Percentiles rank a stretch among this genome's conserved stretches.
Conservation (phyloP, 64 coral and sea anemone genomes). For the Porites lutea region DNA sequence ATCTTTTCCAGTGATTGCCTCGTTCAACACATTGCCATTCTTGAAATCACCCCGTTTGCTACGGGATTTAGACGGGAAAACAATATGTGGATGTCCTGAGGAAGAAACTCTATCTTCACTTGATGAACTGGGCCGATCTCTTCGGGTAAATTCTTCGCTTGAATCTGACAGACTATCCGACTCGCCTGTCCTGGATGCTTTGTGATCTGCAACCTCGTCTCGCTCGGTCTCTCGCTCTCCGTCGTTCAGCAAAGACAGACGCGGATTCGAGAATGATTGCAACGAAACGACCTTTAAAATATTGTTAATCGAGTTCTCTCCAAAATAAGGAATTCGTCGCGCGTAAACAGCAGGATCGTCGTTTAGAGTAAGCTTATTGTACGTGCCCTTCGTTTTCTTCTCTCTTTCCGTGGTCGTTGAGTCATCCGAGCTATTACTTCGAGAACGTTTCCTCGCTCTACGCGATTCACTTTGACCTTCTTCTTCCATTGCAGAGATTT, state of each 20-base stretch:
- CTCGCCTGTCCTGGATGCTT: background rate
- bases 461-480: constrained; percentile 25
- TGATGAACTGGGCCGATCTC: constrained; percentile 24
- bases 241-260: constrained; percentile 46
- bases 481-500: constrained; percentile 48
- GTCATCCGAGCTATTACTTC: constrained; percentile 79
- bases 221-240: constrained; percentile 53
- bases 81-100: background rate
- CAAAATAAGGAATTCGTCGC: constrained; percentile 56
- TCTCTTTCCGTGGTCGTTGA: constrained; percentile 32
- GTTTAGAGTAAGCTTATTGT: background rate
- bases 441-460: constrained; percentile 53
- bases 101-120: constrained; percentile 48
- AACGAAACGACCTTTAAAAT: constrained; percentile 93
- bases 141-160: constrained; percentile 29
- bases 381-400: constrained; percentile 27
- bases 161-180: constrained; percentile 51
- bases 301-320: constrained; percentile 91
- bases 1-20: constrained; percentile 69
- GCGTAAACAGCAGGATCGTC: constrained; percentile 59
- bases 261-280: constrained; percentile 84
- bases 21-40: constrained; percentile 16
- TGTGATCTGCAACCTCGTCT: constrained; percentile 25
- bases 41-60: constrained; percentile 59
- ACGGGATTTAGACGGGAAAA: constrained; percentile 50